Evolutionary conservation across 2,888 invertebrate species (phyloP).

Genomic region (Eupelmus urozonus): DNA sequence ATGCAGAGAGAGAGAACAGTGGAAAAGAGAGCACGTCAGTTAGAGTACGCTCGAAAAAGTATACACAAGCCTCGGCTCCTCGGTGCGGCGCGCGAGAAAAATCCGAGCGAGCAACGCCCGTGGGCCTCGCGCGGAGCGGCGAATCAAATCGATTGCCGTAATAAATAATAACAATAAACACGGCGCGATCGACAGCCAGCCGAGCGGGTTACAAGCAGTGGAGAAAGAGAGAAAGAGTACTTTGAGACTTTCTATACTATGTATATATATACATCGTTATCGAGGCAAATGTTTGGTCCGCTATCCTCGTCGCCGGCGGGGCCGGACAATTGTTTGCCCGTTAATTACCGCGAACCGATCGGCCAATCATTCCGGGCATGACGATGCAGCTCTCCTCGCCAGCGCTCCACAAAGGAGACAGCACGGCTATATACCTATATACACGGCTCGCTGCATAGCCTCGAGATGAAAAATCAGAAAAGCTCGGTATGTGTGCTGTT

Average conservation of each 20-base stretch:
- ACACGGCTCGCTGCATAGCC: no score
- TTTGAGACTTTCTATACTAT: slow-evolving; percentile 7
- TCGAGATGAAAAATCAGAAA: no score
- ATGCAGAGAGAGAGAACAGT: no score
- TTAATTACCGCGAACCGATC: slow-evolving; percentile 64
- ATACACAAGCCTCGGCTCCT: background rate
- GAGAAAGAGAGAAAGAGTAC: background rate
- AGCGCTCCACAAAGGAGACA: slow-evolving; percentile 8
- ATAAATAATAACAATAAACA: slow-evolving; percentile 67
- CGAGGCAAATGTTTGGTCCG: slow-evolving; percentile 56
- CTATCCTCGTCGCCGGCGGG: background rate
- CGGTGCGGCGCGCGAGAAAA: background rate
- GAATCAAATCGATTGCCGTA: slow-evolving; percentile 63
- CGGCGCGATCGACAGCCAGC: slow-evolving; percentile 55
- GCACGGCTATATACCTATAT: background rate
- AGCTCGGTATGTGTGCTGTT: no score
- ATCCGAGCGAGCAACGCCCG: background rate
- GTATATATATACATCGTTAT: background rate
- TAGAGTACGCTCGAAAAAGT: no score
- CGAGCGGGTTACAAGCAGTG: background rate
- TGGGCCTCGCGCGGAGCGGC: slow-evolving; percentile 1
- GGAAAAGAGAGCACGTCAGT: no score
- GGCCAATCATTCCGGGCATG: slow-evolving; percentile 61
- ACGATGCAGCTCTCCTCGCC: slow-evolving; percentile 51
- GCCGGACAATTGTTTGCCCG: slow-evolving; percentile 63